A percentile compares a stretch with the other conserved stretches of the same genome.
phyloP scores from a whole-genome alignment of 2,888 invertebrate species.

The Synanthedon vespiformis region DNA sequence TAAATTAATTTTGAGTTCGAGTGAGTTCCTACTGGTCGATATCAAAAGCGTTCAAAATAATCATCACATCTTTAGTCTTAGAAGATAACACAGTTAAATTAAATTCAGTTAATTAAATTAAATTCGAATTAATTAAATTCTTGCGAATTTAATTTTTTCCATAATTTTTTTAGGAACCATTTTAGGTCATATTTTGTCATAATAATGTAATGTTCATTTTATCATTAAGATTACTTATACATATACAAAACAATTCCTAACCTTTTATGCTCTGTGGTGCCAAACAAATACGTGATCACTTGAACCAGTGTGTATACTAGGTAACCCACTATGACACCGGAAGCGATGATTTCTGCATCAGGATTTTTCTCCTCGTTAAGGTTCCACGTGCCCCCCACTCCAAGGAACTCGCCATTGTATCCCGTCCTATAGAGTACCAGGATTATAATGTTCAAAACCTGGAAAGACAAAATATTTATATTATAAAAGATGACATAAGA shows the following conservation, averaged over 20 bases:
- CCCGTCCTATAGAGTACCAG: conserved; percentile 85
- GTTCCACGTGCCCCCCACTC: conserved; percentile 92
- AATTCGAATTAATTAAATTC: too few relatives aligned
- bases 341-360: conserved; percentile 89
- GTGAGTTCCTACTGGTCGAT: too few relatives aligned
- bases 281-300: conserved; percentile 80
- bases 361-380: conserved; percentile 89
- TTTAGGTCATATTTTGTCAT: not conserved
- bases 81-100: too few relatives aligned
- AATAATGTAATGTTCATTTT: not conserved
- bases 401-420: conserved; percentile 84
- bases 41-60: too few relatives aligned
- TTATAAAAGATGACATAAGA: too few relatives aligned
- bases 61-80: too few relatives aligned
- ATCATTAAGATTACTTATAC: not conserved
- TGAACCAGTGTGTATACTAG: conserved; percentile 86
- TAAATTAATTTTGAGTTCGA: too few relatives aligned
- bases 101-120: too few relatives aligned
- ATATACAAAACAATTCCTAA: conserved; percentile 20
- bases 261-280: conserved; percentile 82
- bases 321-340: conserved; percentile 88
- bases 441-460: conserved; percentile 87
- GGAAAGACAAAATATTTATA: conserved; percentile 14
- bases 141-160: too few relatives aligned
- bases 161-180: too few relatives aligned